Base-by-base conservation (phyloP, 2,113 vertebrate genomes). In the Ivindomyrus marchei region DNA sequence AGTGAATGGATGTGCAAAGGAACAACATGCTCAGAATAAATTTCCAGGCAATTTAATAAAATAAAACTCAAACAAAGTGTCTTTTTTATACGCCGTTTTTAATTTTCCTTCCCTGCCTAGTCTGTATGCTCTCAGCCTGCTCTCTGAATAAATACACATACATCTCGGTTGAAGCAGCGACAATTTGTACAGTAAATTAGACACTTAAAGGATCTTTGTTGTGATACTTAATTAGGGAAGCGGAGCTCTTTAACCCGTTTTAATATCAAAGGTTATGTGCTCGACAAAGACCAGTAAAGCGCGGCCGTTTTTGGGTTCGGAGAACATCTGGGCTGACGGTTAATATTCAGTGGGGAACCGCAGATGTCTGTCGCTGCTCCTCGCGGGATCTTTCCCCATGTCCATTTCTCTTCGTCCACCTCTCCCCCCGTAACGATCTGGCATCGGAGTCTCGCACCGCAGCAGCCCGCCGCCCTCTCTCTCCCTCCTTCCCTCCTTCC, bases 381-480 rank as follows among this genome's bases (percentile, higher is more conserved):
- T 39, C 36, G 17, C 36, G 5, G 74, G 13, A n/a, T 85, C 45
- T 42, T 47, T 85, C 21, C 45, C 83, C 19, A 56, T 6, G 85
- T 10, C 50, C 27, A 85, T 8, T 11, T 53, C 50, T 6, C 31
- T 4, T 27, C n/a, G 47, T 19, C 85, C 27, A n/a, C 2, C 50
- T 52, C 27, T 39, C 91, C 87, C 91, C 90, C 92, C 93, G 91
- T 92, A 93, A 92, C 92, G 92, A 90, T 94, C 93, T 93, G 92
- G 94, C 94, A 95, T 95, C 94, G 94, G 94, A 93, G 91, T 90
- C 92, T 91, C 27, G 6, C 8, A 3, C 11, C 39, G 53, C 31
- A 46, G 91, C 92, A 93, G 86, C 88, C 92, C 94, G 93, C 94
- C 95, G 94, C 93, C 93, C 94, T 93, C 93, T 92, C 93, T 92